Evolutionary conservation across 2,888 invertebrate species (phyloP).

Genomic region (Anaspis maculata): DNA sequence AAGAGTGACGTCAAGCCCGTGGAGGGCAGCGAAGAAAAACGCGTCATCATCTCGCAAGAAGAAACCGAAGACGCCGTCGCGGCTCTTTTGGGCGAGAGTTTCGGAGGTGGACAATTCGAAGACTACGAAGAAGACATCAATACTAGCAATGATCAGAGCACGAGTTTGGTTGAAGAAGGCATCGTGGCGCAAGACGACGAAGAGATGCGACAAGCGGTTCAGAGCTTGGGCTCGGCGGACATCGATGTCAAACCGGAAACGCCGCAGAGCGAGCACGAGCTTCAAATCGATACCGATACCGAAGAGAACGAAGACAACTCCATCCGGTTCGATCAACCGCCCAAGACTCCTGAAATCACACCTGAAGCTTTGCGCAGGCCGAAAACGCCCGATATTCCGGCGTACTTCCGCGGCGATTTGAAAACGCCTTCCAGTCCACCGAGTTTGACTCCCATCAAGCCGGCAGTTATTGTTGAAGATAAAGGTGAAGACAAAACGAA

Average conservation of each 20-base stretch:
- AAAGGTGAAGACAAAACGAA: constrained; percentile 17
- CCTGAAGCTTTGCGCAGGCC: constrained; percentile 42
- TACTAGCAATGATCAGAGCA: constrained; percentile 44
- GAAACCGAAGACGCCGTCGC: constrained; percentile 90
- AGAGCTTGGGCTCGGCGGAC: constrained; percentile 62
- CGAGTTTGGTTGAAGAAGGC: constrained; percentile 56
- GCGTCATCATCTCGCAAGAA: constrained; percentile 81
- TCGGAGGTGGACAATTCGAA: constrained; percentile 58
- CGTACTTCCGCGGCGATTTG: constrained; percentile 43
- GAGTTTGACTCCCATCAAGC: constrained; percentile 37
- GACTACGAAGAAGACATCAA: constrained; percentile 44
- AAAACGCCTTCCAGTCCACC: constrained; percentile 32
- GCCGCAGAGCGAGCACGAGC: constrained; percentile 74
- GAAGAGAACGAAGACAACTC: constrained; percentile 61
- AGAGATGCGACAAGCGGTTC: constrained; percentile 77
- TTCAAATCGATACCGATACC: constrained; percentile 79
- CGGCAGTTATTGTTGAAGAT: constrained; percentile 14
- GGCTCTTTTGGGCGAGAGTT: constrained; percentile 77
- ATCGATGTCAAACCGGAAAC: constrained; percentile 71
- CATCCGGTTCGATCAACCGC: constrained; percentile 41
- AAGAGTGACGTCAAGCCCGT: constrained; percentile 2
- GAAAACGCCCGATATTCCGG: constrained; percentile 50
- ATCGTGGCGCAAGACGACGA: constrained; percentile 71
- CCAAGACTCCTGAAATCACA: constrained; percentile 43
- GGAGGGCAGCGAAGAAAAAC: constrained; percentile 63